Evolutionary conservation across 2,797 vertebrate species (phyloP).

Genomic region (Ispidina picta): DNA sequence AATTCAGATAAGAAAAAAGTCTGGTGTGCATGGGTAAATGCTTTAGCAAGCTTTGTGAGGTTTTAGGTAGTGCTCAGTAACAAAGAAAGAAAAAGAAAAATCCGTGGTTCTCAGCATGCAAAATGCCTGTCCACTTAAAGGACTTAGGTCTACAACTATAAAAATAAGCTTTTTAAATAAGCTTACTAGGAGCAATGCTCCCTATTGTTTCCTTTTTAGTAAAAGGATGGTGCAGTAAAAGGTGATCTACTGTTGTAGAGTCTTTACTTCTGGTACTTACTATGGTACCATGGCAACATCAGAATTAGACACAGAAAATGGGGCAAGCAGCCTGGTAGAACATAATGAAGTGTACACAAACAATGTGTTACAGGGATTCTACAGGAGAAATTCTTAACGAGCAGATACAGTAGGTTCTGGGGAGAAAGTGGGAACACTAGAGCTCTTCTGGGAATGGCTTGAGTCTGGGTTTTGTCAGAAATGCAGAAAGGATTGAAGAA

Average conservation of each 20-base stretch:
- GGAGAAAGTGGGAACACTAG: not conserved
- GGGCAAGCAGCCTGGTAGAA: slow-evolving; percentile 7
- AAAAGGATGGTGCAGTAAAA: not conserved
- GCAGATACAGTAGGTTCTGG: not conserved
- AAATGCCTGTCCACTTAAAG: not conserved
- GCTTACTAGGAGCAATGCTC: not conserved
- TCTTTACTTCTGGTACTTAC: slow-evolving; percentile 1
- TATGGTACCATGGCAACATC: slow-evolving; percentile 60
- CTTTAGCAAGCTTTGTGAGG: not conserved
- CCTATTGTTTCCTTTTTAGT: not conserved
- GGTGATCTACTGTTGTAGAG: not conserved
- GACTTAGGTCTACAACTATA: not conserved
- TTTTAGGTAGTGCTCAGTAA: not conserved
- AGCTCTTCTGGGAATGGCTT: not conserved
- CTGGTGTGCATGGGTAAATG: not conserved
- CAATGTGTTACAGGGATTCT: not conserved
- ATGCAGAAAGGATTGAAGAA: not conserved
- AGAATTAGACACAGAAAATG: slow-evolving; percentile 44
- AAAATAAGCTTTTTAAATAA: not conserved
- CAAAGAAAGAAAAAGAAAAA: not conserved
- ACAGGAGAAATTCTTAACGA: not conserved
- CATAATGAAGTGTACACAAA: not conserved
- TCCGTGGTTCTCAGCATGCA: not conserved
- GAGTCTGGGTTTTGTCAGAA: not conserved
- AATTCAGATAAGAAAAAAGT: not conserved